phyloP scores from a whole-genome alignment of 2,888 invertebrate species.

The Andrena haemorrhoa region DNA sequence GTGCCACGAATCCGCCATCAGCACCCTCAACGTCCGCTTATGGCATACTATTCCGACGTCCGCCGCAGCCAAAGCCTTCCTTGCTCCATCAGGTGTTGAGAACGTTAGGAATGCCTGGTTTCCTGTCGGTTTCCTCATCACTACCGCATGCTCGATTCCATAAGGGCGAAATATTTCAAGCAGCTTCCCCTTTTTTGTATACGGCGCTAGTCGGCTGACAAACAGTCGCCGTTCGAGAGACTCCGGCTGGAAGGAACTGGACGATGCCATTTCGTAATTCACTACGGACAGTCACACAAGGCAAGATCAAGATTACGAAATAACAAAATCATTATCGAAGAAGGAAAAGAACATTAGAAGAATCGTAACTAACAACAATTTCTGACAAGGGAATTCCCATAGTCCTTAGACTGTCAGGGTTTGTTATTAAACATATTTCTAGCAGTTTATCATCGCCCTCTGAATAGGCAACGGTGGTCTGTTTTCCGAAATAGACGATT shows the following conservation, averaged over 20 bases:
- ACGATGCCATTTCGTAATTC: neutral
- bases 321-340: no score
- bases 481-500: no score
- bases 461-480: no score
- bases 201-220: neutral
- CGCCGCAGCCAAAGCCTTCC: neutral
- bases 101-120: neutral
- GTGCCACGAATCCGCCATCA: neutral
- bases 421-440: no score
- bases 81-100: rapidly evolving
- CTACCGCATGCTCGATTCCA: neutral
- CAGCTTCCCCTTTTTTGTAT: neutral
- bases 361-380: no score
- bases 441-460: no score
- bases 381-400: no score
- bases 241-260: neutral
- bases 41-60: neutral
- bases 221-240: neutral
- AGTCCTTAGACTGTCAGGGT: no score
- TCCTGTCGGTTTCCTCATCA: neutral
- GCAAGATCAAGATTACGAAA: no score
- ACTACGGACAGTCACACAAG: no score
- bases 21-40: neutral
- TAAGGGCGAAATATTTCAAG: neutral
- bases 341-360: no score